phyloP scores from a whole-genome alignment of 2,797 vertebrate genomes.

The Poecilia picta region DNA sequence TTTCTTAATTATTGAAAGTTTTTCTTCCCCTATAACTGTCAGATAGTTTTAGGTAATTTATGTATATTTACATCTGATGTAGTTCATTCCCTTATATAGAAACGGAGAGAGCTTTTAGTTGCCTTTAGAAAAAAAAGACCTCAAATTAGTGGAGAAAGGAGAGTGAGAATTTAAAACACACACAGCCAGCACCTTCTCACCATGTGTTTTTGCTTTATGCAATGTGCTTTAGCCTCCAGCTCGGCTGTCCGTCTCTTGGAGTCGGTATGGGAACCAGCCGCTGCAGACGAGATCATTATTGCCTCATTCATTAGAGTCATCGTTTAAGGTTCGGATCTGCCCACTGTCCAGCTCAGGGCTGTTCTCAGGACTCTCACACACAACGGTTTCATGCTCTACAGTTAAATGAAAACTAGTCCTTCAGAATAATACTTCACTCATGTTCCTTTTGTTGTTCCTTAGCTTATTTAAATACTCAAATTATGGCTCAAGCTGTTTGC shows the following conservation, averaged over 20 bases:
- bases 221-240: slow-evolving; percentile 50
- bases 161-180: slow-evolving; percentile 23
- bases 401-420: slow-evolving; percentile 13
- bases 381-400: not conserved
- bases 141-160: not conserved
- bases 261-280: slow-evolving; percentile 75
- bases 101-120: not conserved
- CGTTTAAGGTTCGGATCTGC: slow-evolving; percentile 82
- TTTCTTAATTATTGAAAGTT: not conserved
- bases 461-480: slow-evolving; percentile 21
- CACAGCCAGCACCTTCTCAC: slow-evolving; percentile 8
- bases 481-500: slow-evolving; percentile 30
- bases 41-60: not conserved
- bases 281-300: slow-evolving; percentile 73
- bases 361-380: slow-evolving; percentile 24
- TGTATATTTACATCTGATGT: not conserved
- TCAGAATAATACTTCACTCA: not conserved
- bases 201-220: slow-evolving; percentile 73
- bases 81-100: not conserved
- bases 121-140: not conserved
- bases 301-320: slow-evolving; percentile 86
- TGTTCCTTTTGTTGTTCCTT: not conserved
- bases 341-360: slow-evolving; percentile 63
- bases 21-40: not conserved
- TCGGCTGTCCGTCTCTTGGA: slow-evolving; percentile 31